Evolutionary conservation across 2,888 invertebrate species (phyloP).

Genomic region (Tipula lateralis): DNA sequence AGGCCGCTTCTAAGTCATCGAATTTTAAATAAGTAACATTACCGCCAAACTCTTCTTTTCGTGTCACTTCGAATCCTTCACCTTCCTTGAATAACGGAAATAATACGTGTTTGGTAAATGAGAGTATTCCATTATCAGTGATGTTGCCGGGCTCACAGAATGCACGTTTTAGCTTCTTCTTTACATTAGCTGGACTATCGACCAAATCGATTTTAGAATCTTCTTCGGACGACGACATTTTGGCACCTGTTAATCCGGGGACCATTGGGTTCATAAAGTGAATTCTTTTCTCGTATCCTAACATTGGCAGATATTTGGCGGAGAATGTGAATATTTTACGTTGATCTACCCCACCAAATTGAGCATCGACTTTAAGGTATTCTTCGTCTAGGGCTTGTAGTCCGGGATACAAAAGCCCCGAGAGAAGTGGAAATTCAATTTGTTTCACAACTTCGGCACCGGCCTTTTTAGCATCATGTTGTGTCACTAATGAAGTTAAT

Average conservation of each 20-base stretch:
- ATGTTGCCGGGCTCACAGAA: conserved; percentile 93
- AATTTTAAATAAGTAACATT: conserved; percentile 65
- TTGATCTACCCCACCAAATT: conserved; percentile 99
- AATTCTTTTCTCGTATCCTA: conserved; percentile 91
- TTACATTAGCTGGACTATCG: conserved; percentile 80
- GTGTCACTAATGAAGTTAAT: conserved; percentile 85
- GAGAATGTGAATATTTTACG: conserved; percentile 98
- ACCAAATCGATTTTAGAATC: conserved; percentile 97
- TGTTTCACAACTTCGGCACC: conserved; percentile 99
- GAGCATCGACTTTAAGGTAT: conserved; percentile 98
- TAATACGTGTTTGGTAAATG: conserved; percentile 90
- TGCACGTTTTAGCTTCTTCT: conserved; percentile 90
- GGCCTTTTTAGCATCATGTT: conserved; percentile 98
- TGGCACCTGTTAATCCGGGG: conserved; percentile 86
- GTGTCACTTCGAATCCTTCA: conserved; percentile 66
- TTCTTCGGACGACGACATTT: conserved; percentile 98
- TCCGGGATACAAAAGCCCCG: conserved; percentile 93
- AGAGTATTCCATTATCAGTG: conserved; percentile 87
- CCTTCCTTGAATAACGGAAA: conserved; percentile 71
- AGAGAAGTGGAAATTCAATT: conserved; percentile 89
- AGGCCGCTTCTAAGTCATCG: conserved; percentile 74
- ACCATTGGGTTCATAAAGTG: conserved; percentile 99
- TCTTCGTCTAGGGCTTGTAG: conserved; percentile 96
- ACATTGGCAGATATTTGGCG: conserved; percentile 91
- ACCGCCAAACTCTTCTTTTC: conserved; percentile 75